These are phyloP conservation scores for Alligator sinensis DNA, from an alignment of 2,113 vertebrate species.

Conservation along the genomic window DNA sequence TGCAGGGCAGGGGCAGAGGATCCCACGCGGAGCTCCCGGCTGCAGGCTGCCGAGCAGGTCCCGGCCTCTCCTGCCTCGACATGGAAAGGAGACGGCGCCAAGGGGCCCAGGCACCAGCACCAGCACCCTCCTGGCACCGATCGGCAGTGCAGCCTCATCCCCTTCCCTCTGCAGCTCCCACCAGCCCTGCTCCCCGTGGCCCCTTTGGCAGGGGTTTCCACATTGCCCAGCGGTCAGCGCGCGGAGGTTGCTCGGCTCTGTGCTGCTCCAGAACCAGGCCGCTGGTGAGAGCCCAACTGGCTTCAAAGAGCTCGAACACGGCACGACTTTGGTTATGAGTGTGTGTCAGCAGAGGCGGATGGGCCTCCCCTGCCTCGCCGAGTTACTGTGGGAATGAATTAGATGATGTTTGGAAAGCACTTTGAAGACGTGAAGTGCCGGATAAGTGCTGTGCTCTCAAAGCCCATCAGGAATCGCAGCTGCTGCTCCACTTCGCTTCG, in stretches of 20 bases:
- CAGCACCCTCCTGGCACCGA: rapidly evolving
- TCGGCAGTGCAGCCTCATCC: rapidly evolving
- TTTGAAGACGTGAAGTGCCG: conserved; percentile 11
- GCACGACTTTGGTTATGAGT: rapidly evolving
- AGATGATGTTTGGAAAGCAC: conserved; percentile 24
- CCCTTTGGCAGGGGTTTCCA: too few relatives aligned
- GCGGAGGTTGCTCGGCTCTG: rapidly evolving
- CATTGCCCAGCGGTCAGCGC: too few relatives aligned
- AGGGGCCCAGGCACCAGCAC: rapidly evolving
- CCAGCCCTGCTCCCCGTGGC: rapidly evolving
- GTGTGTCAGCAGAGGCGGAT: conserved; percentile 3
- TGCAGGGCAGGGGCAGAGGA: background rate
- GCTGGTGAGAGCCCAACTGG: background rate
- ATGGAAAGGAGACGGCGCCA: background rate
- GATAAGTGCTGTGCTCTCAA: background rate
- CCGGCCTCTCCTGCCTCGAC: background rate
- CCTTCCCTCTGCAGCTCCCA: rapidly evolving
- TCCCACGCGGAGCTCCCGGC: background rate
- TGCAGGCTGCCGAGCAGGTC: background rate
- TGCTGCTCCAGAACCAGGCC: background rate
- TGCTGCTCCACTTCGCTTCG: background rate
- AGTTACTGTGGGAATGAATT: conserved; percentile 23
- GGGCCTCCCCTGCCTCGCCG: background rate
- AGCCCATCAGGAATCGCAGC: background rate
- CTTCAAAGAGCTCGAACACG: too few relatives aligned